phyloP scores from a whole-genome alignment of 1,140 invertebrate species.

The Lycorma delicatula region DNA sequence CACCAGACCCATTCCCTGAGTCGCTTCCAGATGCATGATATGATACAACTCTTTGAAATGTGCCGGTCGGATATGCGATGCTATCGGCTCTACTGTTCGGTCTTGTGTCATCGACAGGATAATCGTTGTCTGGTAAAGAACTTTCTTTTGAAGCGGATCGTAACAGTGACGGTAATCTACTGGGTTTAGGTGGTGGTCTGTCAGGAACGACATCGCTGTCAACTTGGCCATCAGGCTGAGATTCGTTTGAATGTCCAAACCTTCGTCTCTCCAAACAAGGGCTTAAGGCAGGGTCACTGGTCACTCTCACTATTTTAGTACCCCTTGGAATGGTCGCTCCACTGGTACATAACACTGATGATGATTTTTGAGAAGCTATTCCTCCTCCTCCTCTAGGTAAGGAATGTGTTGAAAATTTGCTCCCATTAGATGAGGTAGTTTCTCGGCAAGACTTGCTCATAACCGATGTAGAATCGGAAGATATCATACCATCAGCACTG shows the following conservation, averaged over 20 bases:
- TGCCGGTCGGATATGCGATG: conserved; percentile 19
- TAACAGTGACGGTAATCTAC: conserved; percentile 44
- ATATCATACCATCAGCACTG: conserved; percentile 51
- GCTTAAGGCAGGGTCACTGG: conserved; percentile 47
- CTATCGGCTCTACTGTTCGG: conserved; percentile 8
- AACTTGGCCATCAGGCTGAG: conserved; percentile 2
- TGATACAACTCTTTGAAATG: conserved; percentile 35
- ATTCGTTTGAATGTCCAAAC: conserved; percentile 13
- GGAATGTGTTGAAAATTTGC: conserved; percentile 48
- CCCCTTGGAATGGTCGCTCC: conserved; percentile 30
- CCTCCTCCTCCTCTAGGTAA: conserved; percentile 39
- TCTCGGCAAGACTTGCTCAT: conserved; percentile 1
- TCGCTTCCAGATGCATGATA: conserved; percentile 78
- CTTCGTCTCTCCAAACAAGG: conserved; percentile 38
- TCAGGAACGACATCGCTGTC: conserved; percentile 22
- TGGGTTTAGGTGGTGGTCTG: conserved; percentile 36
- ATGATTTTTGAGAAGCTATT: conserved; percentile 33
- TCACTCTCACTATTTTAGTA: conserved; percentile 38
- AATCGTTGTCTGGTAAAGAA: conserved; percentile 17
- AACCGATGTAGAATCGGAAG: conserved; percentile 2
- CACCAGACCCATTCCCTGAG: conserved; percentile 78
- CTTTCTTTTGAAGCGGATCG: conserved; percentile 17
- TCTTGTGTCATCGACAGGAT: conserved; percentile 15
- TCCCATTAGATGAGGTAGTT: conserved; percentile 12
- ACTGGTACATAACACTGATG: conserved; percentile 27